Evolutionary conservation across 2,113 vertebrate species (phyloP), one percentile per base, ranked within the genome.

Genomic region (Anser brachyrhynchus): DNA sequence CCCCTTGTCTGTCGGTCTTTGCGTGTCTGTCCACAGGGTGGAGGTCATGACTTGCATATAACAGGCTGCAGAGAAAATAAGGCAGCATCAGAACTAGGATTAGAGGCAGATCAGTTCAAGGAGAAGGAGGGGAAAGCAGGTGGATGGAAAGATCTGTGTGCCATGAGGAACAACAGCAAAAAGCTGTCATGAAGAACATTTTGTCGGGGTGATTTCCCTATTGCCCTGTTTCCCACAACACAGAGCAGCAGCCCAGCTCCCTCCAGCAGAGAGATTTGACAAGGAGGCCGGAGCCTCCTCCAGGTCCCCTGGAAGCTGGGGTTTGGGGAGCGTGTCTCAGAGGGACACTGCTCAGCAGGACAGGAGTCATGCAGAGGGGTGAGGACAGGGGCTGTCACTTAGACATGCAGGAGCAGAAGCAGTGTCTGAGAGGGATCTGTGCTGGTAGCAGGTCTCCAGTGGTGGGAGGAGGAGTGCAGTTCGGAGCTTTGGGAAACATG

Each of bases 11-110:
- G 2, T 74, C 8, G 3, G 10, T 71, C 75, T 83, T 92, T 67
- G 86, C 3, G 0, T 67, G 20, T 65, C 84, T 92, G 69, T 87
- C 78, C 95, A 95, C 74, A 85, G 84, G 80, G 87, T 93, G 94
- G 94, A 96, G 69, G 89, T 82, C 94, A 84, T 70, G 70, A 87
- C 76, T 97, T 95, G 74, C 66, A 22, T 39, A 49, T 76, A 72
- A 89, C 33, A 79, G 49, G 8, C 57, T 44, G 35, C 26, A 33
- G 11, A 4, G 8, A 76, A 81, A 87, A 69, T 35, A 82, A 69
- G 73, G 20, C 20, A 23, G 13, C 41, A 61, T 46, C 37, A 65
- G 70, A 91, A 25, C 18, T 46, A 57, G 11, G 33, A 41, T 46
- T 84, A 23, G 3, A 29, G 37, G 33, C 8, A 3, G 5, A 61